Evolutionary conservation across 2,113 vertebrate genomes (phyloP), one percentile per base, ranked within the genome.

Genomic region (Peromyscus polionotus): DNA sequence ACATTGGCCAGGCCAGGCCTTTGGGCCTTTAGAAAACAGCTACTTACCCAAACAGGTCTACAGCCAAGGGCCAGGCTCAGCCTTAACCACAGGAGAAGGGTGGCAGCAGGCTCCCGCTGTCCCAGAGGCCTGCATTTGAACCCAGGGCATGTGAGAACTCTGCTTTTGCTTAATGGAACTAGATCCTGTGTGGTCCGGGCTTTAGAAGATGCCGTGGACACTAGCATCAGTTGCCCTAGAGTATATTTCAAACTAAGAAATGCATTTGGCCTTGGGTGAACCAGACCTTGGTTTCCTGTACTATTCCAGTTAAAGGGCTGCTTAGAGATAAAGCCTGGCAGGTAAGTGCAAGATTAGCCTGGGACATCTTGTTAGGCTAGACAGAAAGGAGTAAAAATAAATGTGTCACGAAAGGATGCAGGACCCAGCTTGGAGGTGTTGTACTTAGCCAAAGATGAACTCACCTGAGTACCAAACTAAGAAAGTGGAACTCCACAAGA

Each of bases 1-100:
- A 89, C 13, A 72, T 10, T 22, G 59, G 4, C 16, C 31, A 80
- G 79, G 59, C 61, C 72, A 77, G 73, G 57, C 13, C 13, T 83
- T 54, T 63, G 61, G 28, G 72, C n/a, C 48, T 88, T 19, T 95
- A 67, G 76, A 70, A 96, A 96, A 89, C 4, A 26, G 68, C 75
- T 70, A 39, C 45, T 80, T 3, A n/a, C 16, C 51, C 19, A 42
- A 65, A 77, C 12, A 48, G 84, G 20, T 65, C 16, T 31, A 26
- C 45, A 90, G 36, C 36, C 85, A 42, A 39, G 11, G 59, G 68
- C 33, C 28, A 70, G 13, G 13, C 33, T 16, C 77, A 42, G 54
- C 45, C 10, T 31, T 61, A 72, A 59, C 59, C 67, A 31, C 31
- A 73, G 80, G 31, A 80, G 42, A 80, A 51, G 51, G 51, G 33